Conservation (phyloP, 2,888 invertebrate species). For the Encarsia formosa region DNA sequence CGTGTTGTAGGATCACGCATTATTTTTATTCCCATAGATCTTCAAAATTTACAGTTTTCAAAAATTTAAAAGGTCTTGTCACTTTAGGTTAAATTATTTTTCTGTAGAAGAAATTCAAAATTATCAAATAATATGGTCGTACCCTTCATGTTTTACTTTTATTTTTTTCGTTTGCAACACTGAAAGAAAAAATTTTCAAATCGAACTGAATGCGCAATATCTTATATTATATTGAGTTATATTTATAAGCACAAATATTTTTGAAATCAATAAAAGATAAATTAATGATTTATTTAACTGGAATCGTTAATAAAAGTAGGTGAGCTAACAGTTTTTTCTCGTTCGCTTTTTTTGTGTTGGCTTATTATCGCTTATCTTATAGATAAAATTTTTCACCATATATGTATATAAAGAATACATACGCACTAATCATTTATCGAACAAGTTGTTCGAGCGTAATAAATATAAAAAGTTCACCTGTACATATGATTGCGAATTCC, state of each 20-base stretch:
- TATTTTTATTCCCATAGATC: slow-evolving; percentile 6
- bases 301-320: slow-evolving; percentile 19
- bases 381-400: slow-evolving; percentile 18
- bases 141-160: too few species aligned
- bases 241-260: neutral
- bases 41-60: neutral
- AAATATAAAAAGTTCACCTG: neutral
- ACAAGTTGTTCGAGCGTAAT: neutral
- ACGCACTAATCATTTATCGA: too few species aligned
- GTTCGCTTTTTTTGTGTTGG: slow-evolving; percentile 2
- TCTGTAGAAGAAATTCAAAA: too few species aligned
- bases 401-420: neutral
- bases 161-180: too few species aligned
- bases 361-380: slow-evolving; percentile 1
- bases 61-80: too few species aligned
- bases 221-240: neutral
- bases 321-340: slow-evolving; percentile 24
- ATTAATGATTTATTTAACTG: slow-evolving; percentile 1
- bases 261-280: neutral
- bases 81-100: too few species aligned
- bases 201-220: slow-evolving; percentile 21
- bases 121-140: too few species aligned
- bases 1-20: slow-evolving; percentile 36
- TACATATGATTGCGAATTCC: slow-evolving; percentile 8
- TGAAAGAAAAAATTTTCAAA: slow-evolving; percentile 27